Evolutionary conservation across 2,888 invertebrate genomes (phyloP), one percentile per base, ranked within the genome.

Genomic region (Saturnia pavonia): DNA sequence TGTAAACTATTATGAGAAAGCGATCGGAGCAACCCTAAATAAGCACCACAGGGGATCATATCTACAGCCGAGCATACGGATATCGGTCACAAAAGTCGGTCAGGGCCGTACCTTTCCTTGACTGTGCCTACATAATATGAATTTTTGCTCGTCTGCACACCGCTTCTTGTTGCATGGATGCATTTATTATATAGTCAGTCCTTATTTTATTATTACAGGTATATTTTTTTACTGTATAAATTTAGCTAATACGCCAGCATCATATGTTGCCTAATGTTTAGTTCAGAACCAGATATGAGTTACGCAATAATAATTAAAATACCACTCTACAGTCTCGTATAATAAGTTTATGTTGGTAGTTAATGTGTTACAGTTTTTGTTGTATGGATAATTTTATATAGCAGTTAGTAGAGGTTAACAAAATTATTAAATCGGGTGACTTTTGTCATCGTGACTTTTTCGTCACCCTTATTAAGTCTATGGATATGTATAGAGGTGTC

Each of bases 71-170:
- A 73, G 73, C 75, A 77, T 79, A 77, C 79, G 79, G 85, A 87
- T 86, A 84, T 87, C 88, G 88, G 88, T 84, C 88, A 85, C 83
- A 79, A 79, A 89, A 88, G 76, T 89, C 87, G 89, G 89, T 89
- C 89, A 89, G 80, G 88, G 88, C 78, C 88, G 81, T 75, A 80
- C 79, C 82, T 84, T 80, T 80, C 80, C 81, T 85, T 82, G 78
- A 81, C 72, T 76, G 80, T 79, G 76, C 80, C 78, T 78, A 79
- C 78, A 76, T 78, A 74, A 72, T 77, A 80, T 79, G 78, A 82
- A 80, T 80, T 82, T 78, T 77, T 76, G 78, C 71, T 76, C 74
- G 74, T 74, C 71, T 72, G 74, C 71, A 74, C 75, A 76, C 77
- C 75, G 76, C 70, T 71, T 73, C 6, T 70, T 60, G 72, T 65